phyloP scores from a whole-genome alignment of 2,888 invertebrate species.

The Mythimna ferrago region DNA sequence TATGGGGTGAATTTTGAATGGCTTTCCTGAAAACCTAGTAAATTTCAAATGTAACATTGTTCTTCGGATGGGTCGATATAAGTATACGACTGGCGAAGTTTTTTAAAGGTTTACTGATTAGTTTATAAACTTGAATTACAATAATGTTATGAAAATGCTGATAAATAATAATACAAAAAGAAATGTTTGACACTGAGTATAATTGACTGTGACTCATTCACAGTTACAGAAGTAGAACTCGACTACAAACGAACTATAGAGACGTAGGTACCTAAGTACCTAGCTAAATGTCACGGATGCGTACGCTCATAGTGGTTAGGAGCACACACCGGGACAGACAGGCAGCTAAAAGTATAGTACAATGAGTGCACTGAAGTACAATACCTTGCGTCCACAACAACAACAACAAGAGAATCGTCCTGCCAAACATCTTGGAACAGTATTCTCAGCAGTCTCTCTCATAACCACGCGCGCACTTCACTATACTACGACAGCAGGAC shows the following conservation, averaged over 20 bases:
- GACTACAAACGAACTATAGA: constrained; percentile 1
- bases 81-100: background rate
- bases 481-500: constrained; percentile 41
- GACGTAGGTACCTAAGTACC: background rate
- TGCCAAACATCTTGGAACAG: constrained; percentile 71
- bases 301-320: constrained; percentile 27
- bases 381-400: constrained; percentile 80
- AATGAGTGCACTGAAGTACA: constrained; percentile 29
- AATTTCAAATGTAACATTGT: too few species aligned
- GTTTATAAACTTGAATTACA: background rate
- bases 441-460: constrained; percentile 58
- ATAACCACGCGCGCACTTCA: constrained; percentile 70
- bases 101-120: background rate
- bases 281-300: constrained; percentile 10
- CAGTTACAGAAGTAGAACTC: constrained; percentile 34
- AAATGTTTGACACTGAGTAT: constrained; percentile 22
- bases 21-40: too few species aligned
- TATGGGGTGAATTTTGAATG: too few species aligned
- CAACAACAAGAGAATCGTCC: constrained; percentile 71
- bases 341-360: constrained; percentile 13
- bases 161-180: background rate
- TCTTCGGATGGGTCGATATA: too few species aligned
- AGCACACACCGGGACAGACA: constrained; percentile 18
- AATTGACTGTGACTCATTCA: constrained; percentile 55
- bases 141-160: background rate